phyloP scores from a whole-genome alignment of 2,113 vertebrate genomes.

The Bujurquina vittata region DNA sequence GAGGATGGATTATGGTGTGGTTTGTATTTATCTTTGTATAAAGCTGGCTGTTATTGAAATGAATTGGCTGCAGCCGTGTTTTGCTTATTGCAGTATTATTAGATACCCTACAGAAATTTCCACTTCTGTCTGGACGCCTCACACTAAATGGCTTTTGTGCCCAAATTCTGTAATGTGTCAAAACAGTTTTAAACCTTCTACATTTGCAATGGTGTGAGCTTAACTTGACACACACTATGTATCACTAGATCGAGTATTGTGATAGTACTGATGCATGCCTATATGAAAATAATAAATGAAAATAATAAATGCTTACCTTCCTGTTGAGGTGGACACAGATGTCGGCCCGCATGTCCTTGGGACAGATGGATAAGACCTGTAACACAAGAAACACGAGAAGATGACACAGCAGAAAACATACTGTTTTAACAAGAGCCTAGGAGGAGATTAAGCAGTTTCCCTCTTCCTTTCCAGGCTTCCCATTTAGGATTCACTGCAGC shows the following conservation, averaged over 20 bases:
- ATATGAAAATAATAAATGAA: neutral
- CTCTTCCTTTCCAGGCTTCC: too few relatives aligned
- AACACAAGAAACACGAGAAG: neutral
- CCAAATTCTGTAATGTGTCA: too few relatives aligned
- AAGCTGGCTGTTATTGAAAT: too few relatives aligned
- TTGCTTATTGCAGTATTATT: too few relatives aligned
- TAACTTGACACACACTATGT: neutral
- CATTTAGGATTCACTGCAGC: too few relatives aligned
- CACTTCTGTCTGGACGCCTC: too few relatives aligned
- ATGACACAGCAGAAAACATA: neutral
- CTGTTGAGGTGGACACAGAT: slow-evolving; percentile 97
- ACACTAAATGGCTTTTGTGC: too few relatives aligned
- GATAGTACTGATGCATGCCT: neutral
- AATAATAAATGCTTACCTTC: slow-evolving; percentile 73
- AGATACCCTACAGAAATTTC: too few relatives aligned
- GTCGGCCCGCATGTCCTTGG: slow-evolving; percentile 97
- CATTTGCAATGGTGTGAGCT: neutral
- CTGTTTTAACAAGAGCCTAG: neutral
- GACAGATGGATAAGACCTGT: slow-evolving; percentile 96
- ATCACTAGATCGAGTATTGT: neutral
- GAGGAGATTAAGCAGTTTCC: neutral
- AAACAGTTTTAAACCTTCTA: too few relatives aligned
- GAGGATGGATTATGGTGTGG: too few relatives aligned
- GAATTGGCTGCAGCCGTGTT: too few relatives aligned
- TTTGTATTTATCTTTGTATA: too few relatives aligned